Conservation (phyloP, 2,113 vertebrate species). For the Pseudolaguvia tuberculata region DNA sequence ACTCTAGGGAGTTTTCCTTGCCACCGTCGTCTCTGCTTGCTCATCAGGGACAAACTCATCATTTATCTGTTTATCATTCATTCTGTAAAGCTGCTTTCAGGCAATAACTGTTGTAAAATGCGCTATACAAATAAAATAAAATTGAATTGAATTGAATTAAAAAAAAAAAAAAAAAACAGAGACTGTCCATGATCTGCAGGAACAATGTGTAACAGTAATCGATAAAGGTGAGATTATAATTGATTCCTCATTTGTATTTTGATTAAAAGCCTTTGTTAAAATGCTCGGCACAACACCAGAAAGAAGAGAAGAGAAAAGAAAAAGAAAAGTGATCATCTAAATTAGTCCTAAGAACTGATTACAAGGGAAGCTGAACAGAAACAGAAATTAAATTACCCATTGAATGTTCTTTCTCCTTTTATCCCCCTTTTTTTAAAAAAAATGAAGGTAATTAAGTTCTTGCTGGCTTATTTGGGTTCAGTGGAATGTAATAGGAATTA, state of each 20-base stretch:
- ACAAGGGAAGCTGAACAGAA: conserved; percentile 9
- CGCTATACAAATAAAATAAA: too few relatives aligned
- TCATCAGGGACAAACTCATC: too few relatives aligned
- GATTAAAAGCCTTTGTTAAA: neutral
- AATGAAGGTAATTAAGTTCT: conserved; percentile 26
- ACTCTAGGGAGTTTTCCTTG: too few relatives aligned
- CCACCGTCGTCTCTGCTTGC: too few relatives aligned
- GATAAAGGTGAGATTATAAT: neutral
- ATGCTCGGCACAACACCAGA: neutral
- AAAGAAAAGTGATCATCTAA: neutral
- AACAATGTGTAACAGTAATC: neutral
- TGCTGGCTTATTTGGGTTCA: conserved; percentile 22
- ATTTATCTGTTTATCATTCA: too few relatives aligned
- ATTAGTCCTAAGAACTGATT: neutral
- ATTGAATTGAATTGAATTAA: too few relatives aligned
- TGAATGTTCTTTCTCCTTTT: conserved; percentile 14
- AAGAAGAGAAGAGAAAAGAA: neutral
- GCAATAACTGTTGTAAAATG: too few relatives aligned
- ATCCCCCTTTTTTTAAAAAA: neutral
- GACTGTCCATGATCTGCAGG: conserved; percentile 1
- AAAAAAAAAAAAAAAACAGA: neutral
- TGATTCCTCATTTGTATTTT: conserved; percentile 13
- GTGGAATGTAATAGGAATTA: conserved; percentile 14
- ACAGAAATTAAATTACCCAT: conserved; percentile 13
- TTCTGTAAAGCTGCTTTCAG: too few relatives aligned